These are phyloP conservation scores for Cremastobaeus sp. DNA, from an alignment of 2,888 invertebrate genomes.

Conservation along the genomic window DNA sequence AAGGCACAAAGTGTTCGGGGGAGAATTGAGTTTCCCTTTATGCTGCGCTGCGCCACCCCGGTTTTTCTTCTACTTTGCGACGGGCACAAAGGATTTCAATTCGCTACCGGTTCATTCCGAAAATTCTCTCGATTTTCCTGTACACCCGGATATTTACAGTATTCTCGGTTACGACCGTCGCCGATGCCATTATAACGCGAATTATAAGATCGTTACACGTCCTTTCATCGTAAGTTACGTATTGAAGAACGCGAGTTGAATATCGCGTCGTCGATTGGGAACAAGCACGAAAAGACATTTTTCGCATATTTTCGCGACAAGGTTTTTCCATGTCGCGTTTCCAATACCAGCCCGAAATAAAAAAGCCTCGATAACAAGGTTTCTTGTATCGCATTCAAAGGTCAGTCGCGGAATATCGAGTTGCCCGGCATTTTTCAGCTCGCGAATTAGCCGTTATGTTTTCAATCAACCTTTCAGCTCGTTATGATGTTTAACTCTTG, in stretches of 20 bases:
- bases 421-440: no score
- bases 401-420: no score
- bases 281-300: conserved; percentile 14
- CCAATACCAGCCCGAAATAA: no score
- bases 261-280: conserved; percentile 20
- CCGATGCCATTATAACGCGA: conserved; percentile 33
- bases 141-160: conserved; percentile 45
- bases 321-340: no score
- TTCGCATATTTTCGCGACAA: no score
- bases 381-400: no score
- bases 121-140: conserved; percentile 46
- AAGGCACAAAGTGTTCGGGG: conserved; percentile 54
- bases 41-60: conserved; percentile 46
- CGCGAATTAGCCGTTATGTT: no score
- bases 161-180: conserved; percentile 7
- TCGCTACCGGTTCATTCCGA: conserved; percentile 49
- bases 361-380: no score
- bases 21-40: conserved; percentile 56
- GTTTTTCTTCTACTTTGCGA: conserved; percentile 49
- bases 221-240: conserved; percentile 31
- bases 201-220: conserved; percentile 49
- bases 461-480: no score
- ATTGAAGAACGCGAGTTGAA: conserved; percentile 14
- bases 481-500: no score
- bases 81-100: conserved; percentile 51